Base-by-base conservation (phyloP, 2,797 vertebrate genomes). In the Siniperca obscura region DNA sequence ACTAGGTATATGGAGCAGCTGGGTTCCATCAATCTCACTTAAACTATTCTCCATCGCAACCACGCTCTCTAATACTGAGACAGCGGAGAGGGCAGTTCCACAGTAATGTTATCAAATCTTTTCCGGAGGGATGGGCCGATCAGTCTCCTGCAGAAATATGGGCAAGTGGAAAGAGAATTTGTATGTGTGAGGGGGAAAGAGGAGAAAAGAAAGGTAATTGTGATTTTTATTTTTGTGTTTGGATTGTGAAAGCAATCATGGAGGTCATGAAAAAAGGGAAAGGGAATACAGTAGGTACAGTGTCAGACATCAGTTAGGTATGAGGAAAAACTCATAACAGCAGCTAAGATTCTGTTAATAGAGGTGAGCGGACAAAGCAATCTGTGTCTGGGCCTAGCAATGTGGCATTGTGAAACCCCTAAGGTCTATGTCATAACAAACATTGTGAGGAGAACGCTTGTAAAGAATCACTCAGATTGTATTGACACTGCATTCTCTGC, bases 21-120 rank as follows among this genome's bases (percentile, higher is more conserved):
- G 91, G 91, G 92, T 85, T 96, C 93, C 88, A 94, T 96, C 93
- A 93, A 92, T 96, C 94, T 94, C 92, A 95, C 92, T 95, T 96
- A 94, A 93, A 86, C 82, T 80, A 82, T 92, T 91, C 90, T 93
- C 91, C 86, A 76, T 91, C 74, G 70, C 84, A 61, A 70, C 86
- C 81, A 55, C 74, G 60, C 86, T 86, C 89, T 84, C 86, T 90
- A 91, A 93, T 89, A 93, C 89, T 56, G 88, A 93, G 94, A 91
- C 91, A 92, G 91, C 87, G 89, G 88, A 76, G 81, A 91, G 85
- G 87, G 89, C 90, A 94, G 92, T 86, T 91, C 82, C 83, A 72
- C 90, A 30, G 86, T 94, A 94, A 95, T 94, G 87, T 87, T 90
- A 93, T 95, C 92, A 92, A 87, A 91, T 91, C 78, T 92, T 75